These are phyloP conservation scores for Eunapius fragilis DNA, from an alignment of 37 sponge, comb jelly and placozoan genomes.

Conservation along the genomic window DNA sequence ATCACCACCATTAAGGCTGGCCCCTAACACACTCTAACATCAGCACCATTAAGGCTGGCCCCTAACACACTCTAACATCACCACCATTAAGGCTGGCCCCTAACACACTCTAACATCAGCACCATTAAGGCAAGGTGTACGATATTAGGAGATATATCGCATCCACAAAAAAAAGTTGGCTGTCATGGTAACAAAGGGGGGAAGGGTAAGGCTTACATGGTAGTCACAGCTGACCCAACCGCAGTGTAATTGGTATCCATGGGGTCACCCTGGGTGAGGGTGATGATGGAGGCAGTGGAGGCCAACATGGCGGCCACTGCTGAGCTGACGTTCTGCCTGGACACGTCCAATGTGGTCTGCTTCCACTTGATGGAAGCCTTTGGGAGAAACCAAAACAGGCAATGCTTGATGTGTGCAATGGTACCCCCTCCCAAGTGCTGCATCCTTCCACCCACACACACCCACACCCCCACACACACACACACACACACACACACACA, in stretches of 20 bases:
- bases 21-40: too few species aligned
- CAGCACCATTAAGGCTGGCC: too few species aligned
- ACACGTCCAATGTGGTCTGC: slow-evolving; percentile 87
- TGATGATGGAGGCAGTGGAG: slow-evolving; percentile 81
- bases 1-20: too few species aligned
- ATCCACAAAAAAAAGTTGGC: too few species aligned
- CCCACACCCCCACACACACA: neutral
- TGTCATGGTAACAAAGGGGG: neutral
- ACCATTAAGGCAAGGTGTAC: too few species aligned
- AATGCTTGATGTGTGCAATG: too few species aligned
- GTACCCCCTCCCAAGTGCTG: neutral
- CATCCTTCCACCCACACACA: slow-evolving; percentile 5
- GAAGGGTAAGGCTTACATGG: slow-evolving; percentile 57
- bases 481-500: neutral
- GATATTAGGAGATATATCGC: too few species aligned
- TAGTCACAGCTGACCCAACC: slow-evolving; percentile 90
- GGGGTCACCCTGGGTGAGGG: slow-evolving; percentile 85
- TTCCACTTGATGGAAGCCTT: slow-evolving; percentile 86
- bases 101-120: too few species aligned
- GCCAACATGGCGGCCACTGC: slow-evolving; percentile 94
- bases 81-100: too few species aligned
- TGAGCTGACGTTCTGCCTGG: slow-evolving; percentile 90
- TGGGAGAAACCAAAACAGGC: neutral
- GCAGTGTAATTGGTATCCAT: slow-evolving; percentile 93
- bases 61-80: too few species aligned